phyloP scores from a whole-genome alignment of 2,113 vertebrate genomes.

The Myotis davidii region DNA sequence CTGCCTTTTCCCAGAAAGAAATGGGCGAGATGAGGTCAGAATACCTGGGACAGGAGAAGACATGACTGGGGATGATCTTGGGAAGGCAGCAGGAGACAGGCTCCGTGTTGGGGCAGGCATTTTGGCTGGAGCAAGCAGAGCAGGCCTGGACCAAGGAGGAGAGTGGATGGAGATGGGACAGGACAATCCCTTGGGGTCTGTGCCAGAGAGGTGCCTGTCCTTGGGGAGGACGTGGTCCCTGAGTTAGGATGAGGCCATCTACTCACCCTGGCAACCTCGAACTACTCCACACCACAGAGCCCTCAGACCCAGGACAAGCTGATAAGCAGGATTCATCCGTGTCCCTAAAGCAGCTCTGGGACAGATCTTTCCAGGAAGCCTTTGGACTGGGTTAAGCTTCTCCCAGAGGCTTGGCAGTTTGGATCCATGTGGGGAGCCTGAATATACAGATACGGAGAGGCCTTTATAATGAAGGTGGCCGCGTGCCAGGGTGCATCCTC shows the following conservation, averaged over 20 bases:
- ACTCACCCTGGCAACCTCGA: not conserved
- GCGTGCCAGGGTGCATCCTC: too few species aligned
- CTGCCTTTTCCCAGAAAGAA: constrained; percentile 22
- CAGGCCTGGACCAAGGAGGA: not conserved
- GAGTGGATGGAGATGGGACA: not conserved
- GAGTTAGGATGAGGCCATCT: not conserved
- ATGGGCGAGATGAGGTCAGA: not conserved
- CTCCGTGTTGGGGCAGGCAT: not conserved
- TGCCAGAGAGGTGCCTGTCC: not conserved
- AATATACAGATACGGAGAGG: not conserved
- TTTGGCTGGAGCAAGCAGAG: not conserved
- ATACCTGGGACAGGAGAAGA: not conserved
- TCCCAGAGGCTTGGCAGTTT: not conserved
- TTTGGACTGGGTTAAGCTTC: not conserved
- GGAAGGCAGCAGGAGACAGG: not conserved
- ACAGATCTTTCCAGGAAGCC: not conserved
- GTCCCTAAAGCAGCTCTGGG: not conserved
- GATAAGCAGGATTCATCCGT: not conserved
- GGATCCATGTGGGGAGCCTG: not conserved
- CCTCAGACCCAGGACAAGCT: not conserved
- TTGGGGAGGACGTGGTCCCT: not conserved
- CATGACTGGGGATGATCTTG: not conserved
- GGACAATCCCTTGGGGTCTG: too few species aligned
- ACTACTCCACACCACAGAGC: not conserved
- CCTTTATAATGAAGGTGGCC: not conserved